phyloP scores from a whole-genome alignment of 2,888 invertebrate genomes.

The Aporophyla lueneburgensis region DNA sequence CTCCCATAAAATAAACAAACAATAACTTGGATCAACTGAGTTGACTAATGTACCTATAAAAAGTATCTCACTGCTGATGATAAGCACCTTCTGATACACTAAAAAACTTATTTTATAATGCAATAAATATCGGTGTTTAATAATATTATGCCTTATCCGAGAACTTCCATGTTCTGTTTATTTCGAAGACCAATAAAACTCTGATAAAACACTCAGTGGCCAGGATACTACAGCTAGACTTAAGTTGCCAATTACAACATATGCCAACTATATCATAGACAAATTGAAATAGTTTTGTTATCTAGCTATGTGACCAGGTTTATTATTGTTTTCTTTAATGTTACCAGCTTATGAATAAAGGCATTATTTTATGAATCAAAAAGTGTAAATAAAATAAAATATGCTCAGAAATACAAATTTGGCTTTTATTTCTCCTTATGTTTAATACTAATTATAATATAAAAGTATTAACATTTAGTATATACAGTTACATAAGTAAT shows the following conservation, averaged over 20 bases:
- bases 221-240: neutral
- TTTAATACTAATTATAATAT: constrained; percentile 52
- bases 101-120: neutral
- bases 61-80: neutral
- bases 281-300: neutral
- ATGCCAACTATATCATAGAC: neutral
- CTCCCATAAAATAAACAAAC: neutral
- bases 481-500: constrained; percentile 54
- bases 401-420: constrained; percentile 59
- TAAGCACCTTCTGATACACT: neutral
- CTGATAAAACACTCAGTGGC: constrained; percentile 3
- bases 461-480: constrained; percentile 66
- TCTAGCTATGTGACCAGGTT: neutral
- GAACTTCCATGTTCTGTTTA: neutral
- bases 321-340: constrained; percentile 8
- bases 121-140: neutral
- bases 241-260: neutral
- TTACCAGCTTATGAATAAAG: constrained; percentile 18
- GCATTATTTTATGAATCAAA: neutral
- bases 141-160: neutral
- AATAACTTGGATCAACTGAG: neutral
- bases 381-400: constrained; percentile 58
- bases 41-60: neutral
- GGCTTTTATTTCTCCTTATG: constrained; percentile 62
- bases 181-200: constrained; percentile 23